Evolutionary conservation across 2,797 vertebrate genomes (phyloP), one percentile per base, ranked within the genome.

Genomic region (Gadopsis marmoratus): DNA sequence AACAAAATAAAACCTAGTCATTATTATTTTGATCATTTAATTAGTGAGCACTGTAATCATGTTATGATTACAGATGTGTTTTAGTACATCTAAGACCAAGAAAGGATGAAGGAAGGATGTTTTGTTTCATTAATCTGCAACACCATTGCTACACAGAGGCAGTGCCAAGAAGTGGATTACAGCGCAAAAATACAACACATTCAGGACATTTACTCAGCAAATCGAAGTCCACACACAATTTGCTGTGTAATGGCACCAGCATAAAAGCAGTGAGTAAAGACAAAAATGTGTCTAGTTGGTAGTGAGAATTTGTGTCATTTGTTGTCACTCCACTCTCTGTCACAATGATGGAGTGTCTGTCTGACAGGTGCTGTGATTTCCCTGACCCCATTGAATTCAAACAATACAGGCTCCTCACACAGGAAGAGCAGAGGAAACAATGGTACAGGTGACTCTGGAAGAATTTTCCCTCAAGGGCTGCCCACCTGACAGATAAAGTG

Each of bases 301-400:
- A 58, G 43, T 74, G 80, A 82, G 80, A 23, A 19, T 76, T 81
- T 79, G 67, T 58, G 45, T 41, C 23, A 26, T 82, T 82, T 90
- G 78, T 87, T 88, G 79, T 79, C 67, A 73, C 71, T 80, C 43
- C 16, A 13, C 58, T 79, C 37, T 71, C 72, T 89, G 90, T 91
- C 91, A 87, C 76, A 66, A 84, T 93, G 90, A 94, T 90, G 74
- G 89, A 93, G 89, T 91, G 87, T 85, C 55, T 85, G 76, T 90
- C 79, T 90, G 89, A 89, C 89, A 91, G 86, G 58, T 87, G 81
- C 85, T 91, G 89, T 86, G 91, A 86, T 92, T 92, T 85, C 43
- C 47, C 73, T 92, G 92, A 93, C 91, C 90, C 82, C 89, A 90
- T 92, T 94, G 92, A 94, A 90, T 93, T 93, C 86, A 91, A 91